Evolutionary conservation across 2,888 invertebrate genomes (phyloP).

Genomic region (Magallana nippona): DNA sequence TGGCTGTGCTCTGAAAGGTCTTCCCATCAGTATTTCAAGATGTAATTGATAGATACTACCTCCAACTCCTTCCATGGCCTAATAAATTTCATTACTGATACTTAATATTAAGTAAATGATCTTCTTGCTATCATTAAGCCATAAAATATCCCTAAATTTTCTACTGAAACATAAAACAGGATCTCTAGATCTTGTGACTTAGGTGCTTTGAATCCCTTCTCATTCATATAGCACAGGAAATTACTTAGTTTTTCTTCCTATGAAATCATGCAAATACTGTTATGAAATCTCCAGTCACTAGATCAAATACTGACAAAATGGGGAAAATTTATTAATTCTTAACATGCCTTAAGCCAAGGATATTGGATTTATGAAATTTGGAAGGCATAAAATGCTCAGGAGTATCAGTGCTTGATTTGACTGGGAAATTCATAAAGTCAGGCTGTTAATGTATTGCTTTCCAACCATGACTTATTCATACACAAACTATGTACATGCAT

Average conservation of each 20-base stretch:
- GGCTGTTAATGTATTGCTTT: too few relatives aligned
- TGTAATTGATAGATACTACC: too few relatives aligned
- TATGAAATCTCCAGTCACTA: background rate
- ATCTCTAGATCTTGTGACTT: background rate
- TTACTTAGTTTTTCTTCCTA: constrained; percentile 20
- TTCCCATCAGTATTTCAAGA: too few relatives aligned
- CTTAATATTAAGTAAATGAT: too few relatives aligned
- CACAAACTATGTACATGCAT: background rate
- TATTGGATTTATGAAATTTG: background rate
- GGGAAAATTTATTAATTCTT: constrained; percentile 9
- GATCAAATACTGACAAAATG: background rate
- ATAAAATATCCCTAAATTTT: too few relatives aligned
- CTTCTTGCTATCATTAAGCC: too few relatives aligned
- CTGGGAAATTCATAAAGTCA: background rate
- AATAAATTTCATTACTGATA: too few relatives aligned
- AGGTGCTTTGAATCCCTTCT: background rate
- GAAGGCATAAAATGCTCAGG: background rate
- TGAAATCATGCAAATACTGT: background rate
- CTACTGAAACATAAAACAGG: background rate
- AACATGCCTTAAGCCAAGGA: constrained; percentile 10
- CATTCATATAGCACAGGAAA: constrained; percentile 17
- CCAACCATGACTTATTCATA: too few relatives aligned
- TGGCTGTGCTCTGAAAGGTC: too few relatives aligned
- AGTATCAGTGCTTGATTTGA: background rate
- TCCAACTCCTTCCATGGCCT: too few relatives aligned